These are phyloP conservation scores for Solen grandis DNA, from an alignment of 1,140 invertebrate genomes.

Conservation along the genomic window DNA sequence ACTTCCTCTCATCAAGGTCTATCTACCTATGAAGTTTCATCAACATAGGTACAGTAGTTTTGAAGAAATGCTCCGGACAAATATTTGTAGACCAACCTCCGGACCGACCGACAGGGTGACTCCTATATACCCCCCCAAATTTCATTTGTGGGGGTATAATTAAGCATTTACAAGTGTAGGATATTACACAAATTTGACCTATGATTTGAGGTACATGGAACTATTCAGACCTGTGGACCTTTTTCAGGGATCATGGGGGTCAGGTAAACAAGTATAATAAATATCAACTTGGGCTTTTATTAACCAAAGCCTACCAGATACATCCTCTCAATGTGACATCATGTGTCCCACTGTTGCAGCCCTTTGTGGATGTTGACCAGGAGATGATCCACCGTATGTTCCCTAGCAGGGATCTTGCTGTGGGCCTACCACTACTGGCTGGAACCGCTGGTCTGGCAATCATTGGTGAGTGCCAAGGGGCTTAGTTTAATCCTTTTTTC, in stretches of 20 bases:
- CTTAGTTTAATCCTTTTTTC: no score
- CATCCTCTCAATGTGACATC: neutral
- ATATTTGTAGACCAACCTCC: no score
- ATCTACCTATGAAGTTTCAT: no score
- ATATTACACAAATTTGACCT: neutral
- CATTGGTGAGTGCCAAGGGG: conserved; percentile 37
- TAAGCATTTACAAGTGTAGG: no score
- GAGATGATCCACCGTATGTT: conserved; percentile 19
- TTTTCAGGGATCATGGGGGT: neutral
- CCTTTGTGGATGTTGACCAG: conserved; percentile 46
- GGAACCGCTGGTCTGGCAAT: conserved; percentile 15
- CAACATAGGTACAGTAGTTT: no score
- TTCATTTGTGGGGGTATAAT: no score
- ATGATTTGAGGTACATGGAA: neutral
- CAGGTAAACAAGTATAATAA: neutral
- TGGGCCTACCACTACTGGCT: conserved; percentile 23
- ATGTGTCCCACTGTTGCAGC: conserved; percentile 12
- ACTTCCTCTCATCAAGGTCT: no score
- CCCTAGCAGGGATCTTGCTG: conserved; percentile 13
- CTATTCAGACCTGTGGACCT: neutral
- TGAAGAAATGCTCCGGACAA: no score
- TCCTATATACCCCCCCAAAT: no score
- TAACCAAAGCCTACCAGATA: neutral
- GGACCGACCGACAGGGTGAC: no score
- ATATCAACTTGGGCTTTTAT: neutral